These are phyloP conservation scores for Ichneumon xanthorius DNA, from an alignment of 2,888 invertebrate genomes.

Conservation along the genomic window DNA sequence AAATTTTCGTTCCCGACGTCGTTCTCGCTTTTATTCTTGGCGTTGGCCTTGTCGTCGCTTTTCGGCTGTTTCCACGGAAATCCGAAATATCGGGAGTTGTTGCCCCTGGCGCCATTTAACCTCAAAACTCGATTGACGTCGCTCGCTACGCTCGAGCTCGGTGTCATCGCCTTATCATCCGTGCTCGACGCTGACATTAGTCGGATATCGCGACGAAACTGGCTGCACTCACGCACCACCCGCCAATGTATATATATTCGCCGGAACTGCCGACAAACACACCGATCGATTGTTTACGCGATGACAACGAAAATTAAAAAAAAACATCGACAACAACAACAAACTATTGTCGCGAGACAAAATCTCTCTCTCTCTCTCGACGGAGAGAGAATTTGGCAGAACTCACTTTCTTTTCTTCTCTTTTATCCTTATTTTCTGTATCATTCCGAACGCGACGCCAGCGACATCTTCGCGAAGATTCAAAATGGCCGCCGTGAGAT, in stretches of 20 bases:
- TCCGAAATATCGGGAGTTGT: slow-evolving; percentile 69
- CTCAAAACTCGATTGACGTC: slow-evolving; percentile 66
- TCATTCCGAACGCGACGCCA: slow-evolving; percentile 14
- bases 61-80: slow-evolving; percentile 72
- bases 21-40: not conserved
- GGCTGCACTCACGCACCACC: not conserved
- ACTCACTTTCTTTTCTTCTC: slow-evolving; percentile 2
- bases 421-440: slow-evolving; percentile 2
- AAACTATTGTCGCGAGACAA: slow-evolving; percentile 1
- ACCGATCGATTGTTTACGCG: not conserved
- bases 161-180: slow-evolving; percentile 68
- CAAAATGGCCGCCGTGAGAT: too few species aligned
- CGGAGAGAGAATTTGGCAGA: slow-evolving; percentile 9
- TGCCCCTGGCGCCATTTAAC: slow-evolving; percentile 68
- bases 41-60: slow-evolving; percentile 43
- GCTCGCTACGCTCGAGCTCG: slow-evolving; percentile 65
- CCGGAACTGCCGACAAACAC: not conserved
- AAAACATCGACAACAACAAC: slow-evolving; percentile 15
- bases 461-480: not conserved
- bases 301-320: not conserved
- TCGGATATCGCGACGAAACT: slow-evolving; percentile 22
- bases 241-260: not conserved
- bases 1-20: slow-evolving; percentile 41
- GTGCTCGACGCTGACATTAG: slow-evolving; percentile 60
- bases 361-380: not conserved